phyloP scores from a whole-genome alignment of 1,140 invertebrate species.

The Physella acuta region DNA sequence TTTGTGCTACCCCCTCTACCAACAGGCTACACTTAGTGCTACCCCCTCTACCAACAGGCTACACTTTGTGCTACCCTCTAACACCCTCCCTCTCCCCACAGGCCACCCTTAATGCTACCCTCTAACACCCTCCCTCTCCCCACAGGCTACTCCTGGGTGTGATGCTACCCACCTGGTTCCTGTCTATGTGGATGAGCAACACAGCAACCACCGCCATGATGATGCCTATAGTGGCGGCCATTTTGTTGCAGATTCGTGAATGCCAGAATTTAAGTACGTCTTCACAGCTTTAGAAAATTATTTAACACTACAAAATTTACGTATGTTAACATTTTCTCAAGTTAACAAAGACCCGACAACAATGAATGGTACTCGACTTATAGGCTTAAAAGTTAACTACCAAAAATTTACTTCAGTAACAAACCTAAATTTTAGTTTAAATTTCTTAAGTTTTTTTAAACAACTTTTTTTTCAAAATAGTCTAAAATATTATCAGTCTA shows the following conservation, averaged over 20 bases:
- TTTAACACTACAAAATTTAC: too few species aligned
- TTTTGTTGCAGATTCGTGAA: constrained; percentile 45
- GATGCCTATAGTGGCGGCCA: constrained; percentile 55
- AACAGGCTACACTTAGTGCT: neutral
- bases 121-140: neutral
- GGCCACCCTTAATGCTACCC: neutral
- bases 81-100: neutral
- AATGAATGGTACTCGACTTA: too few species aligned
- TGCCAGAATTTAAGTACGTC: constrained; percentile 3
- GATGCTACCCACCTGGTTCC: constrained; percentile 49
- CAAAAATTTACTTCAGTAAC: too few species aligned
- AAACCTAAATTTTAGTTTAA: too few species aligned
- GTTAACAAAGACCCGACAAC: too few species aligned
- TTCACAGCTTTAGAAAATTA: too few species aligned
- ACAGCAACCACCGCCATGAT: constrained; percentile 60
- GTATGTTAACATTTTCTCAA: too few species aligned
- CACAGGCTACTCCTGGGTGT: constrained; percentile 49
- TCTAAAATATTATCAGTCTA: too few species aligned
- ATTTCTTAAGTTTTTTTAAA: too few species aligned
- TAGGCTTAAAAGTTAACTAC: too few species aligned
- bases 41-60: neutral
- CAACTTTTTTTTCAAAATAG: too few species aligned
- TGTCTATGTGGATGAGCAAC: constrained; percentile 61
- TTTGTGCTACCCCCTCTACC: neutral
- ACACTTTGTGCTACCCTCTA: neutral